Conservation (phyloP, 2,113 vertebrate species). For the Nycticebus coucang region DNA sequence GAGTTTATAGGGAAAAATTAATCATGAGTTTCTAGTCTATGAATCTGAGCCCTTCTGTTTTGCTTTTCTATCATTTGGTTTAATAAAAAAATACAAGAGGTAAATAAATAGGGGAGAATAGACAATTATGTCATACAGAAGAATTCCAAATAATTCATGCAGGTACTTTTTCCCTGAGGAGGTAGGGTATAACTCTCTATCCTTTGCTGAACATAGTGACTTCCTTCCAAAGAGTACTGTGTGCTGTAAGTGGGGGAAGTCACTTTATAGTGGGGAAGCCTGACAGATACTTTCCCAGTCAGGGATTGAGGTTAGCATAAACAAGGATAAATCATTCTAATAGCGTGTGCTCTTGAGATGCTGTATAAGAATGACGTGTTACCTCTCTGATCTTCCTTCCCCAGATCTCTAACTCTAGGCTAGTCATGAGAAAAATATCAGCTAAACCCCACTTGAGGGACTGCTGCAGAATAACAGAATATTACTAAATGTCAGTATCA, state of each 20-base stretch:
- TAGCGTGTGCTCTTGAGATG: too few species aligned
- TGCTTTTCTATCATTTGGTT: conserved; percentile 1
- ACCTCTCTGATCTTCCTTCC: not conserved
- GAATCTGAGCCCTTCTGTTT: not conserved
- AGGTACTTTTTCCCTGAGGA: not conserved
- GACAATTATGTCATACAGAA: not conserved
- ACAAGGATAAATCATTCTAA: not conserved
- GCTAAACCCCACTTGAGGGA: not conserved
- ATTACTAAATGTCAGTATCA: not conserved
- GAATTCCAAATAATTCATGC: not conserved
- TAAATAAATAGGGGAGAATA: not conserved
- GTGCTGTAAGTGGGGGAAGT: not conserved
- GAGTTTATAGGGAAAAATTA: not conserved
- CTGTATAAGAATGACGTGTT: not conserved
- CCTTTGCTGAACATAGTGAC: too few species aligned
- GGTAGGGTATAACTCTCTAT: not conserved
- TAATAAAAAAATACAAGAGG: not conserved
- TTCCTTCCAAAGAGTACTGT: not conserved
- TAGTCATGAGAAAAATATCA: not conserved
- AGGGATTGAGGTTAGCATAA: not conserved
- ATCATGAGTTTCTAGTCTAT: conserved; percentile 6
- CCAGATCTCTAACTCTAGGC: not conserved
- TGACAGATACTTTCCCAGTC: not conserved
- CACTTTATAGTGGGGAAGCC: not conserved
- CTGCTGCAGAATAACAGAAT: not conserved